Percentiles rank a stretch among this genome's conserved stretches.
phyloP scores from a whole-genome alignment of 1,140 invertebrate species.

The Batillaria attramentaria region DNA sequence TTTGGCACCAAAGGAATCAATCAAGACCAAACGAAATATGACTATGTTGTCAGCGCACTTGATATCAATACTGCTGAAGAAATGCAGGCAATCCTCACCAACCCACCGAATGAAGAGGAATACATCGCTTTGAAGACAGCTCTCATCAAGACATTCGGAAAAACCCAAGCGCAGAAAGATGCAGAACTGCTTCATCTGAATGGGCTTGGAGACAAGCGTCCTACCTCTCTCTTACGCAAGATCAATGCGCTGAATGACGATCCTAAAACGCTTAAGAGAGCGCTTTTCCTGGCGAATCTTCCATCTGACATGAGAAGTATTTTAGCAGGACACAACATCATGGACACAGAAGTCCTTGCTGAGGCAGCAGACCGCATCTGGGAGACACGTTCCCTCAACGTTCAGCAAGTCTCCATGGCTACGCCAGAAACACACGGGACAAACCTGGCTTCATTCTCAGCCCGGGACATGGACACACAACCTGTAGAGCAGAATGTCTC shows the following conservation, averaged over 20 bases:
- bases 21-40: neutral
- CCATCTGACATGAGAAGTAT: neutral
- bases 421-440: neutral
- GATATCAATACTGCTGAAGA: neutral
- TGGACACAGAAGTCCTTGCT: slow-evolving; percentile 6
- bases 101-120: neutral
- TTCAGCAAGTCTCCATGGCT: slow-evolving; percentile 8
- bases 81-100: neutral
- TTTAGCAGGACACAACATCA: slow-evolving; percentile 11
- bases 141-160: neutral
- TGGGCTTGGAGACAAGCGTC: neutral
- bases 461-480: neutral
- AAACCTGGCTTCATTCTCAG: neutral
- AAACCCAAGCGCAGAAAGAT: neutral
- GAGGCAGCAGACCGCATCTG: slow-evolving; percentile 18
- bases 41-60: neutral
- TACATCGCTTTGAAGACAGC: neutral
- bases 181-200: neutral
- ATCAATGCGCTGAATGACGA: neutral
- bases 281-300: neutral
- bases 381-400: neutral
- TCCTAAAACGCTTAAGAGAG: neutral
- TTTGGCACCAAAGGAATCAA: neutral
- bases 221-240: neutral
- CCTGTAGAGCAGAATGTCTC: neutral